Base-by-base conservation (phyloP, 23 tunicate species). In the Styela clava region DNA sequence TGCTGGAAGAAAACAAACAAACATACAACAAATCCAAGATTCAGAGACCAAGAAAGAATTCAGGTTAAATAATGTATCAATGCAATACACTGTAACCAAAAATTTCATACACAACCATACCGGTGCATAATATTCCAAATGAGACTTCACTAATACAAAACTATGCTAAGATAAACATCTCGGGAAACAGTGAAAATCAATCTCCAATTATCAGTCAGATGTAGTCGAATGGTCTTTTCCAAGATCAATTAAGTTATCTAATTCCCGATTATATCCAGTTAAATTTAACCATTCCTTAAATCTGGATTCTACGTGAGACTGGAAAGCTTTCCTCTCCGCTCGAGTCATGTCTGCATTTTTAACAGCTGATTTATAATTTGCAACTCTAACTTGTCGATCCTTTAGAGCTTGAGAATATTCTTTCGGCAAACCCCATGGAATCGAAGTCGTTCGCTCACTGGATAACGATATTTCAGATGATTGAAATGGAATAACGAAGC, bases 391-490 rank as follows among this genome's bases (percentile, higher is more conserved):
- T 84, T 93, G 89, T 51, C 88, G 88, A 29, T 61, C 68, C 33
- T 74, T 88, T 2, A 93, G 94, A 33, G 89, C 93, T 52, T 88
- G 69, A 32, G 78, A 28, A 84, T 93, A 93, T 23, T 84, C 89
- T 24, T 27, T 24, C 20, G 98, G 98, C 65, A 93, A 61, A 0
- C 83, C 87, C 64, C 98, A 87, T 26, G 93, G 93, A n/a, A 93
- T 84, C 64, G 81, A 86, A 31, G 85, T 63, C 1, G 93, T 93
- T 2, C 2, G 30, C 2, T 52, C 22, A 20, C 22, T 22, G 12
- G 56, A 44, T 1, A 22, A 3, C 20, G 64, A 16, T 3, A 3
- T 26, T 56, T 52, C 44, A 16, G 34, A 62, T 3, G 44, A 19
- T 63, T 68, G 35, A 71, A 93, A 93, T 26, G 98, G 98, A 44